Evolutionary conservation across 1,140 invertebrate genomes (phyloP).

Genomic region (Cecropterus lyciades): DNA sequence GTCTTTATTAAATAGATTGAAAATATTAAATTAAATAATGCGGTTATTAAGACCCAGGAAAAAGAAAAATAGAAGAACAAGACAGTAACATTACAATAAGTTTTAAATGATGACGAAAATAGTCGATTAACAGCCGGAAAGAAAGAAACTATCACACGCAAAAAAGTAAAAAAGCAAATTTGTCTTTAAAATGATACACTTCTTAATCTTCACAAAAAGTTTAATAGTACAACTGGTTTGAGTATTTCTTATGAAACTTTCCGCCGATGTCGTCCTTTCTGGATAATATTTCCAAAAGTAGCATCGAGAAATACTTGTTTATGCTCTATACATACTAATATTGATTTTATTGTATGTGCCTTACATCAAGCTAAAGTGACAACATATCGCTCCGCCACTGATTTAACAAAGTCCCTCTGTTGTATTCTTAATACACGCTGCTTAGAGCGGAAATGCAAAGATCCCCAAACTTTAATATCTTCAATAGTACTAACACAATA

Average conservation of each 20-base stretch:
- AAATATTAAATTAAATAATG: too few relatives aligned
- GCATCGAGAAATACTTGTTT: constrained; percentile 17
- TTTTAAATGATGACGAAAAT: constrained; percentile 24
- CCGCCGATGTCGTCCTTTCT: too few relatives aligned
- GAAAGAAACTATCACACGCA: too few relatives aligned
- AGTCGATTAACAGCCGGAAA: constrained; percentile 32
- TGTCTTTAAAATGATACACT: constrained; percentile 37
- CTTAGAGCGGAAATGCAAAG: constrained; percentile 40
- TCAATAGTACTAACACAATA: constrained; percentile 32
- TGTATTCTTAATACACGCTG: constrained; percentile 29
- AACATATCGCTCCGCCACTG: constrained; percentile 17
- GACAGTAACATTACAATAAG: too few relatives aligned
- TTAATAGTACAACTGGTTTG: too few relatives aligned
- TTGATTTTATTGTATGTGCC: constrained; percentile 24
- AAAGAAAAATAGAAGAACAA: too few relatives aligned
- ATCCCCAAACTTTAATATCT: constrained; percentile 22
- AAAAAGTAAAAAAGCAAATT: constrained; percentile 41
- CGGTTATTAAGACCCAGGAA: too few relatives aligned
- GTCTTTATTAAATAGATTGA: too few relatives aligned
- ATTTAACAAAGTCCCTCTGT: constrained; percentile 28
- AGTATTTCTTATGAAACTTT: too few relatives aligned
- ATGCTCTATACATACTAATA: too few relatives aligned
- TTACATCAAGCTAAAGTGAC: too few relatives aligned
- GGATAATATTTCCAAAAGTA: constrained; percentile 27
- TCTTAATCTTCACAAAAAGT: too few relatives aligned